These are phyloP conservation scores for Drosophila paulistorum DNA, from an alignment of 1,140 invertebrate species.

Conservation along the genomic window DNA sequence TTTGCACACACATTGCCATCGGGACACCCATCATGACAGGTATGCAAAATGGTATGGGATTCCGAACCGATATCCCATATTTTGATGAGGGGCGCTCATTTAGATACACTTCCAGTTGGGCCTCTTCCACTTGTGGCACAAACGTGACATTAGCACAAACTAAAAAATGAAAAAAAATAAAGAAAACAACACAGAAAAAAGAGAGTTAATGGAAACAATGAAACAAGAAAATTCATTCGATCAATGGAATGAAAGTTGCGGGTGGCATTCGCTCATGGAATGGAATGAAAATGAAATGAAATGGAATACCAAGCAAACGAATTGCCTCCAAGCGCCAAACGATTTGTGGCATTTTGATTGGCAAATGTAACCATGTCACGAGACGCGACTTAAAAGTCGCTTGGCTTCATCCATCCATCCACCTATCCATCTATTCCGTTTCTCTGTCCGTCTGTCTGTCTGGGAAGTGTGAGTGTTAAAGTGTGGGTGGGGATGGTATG, in stretches of 20 bases:
- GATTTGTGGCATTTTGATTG: constrained; percentile 79
- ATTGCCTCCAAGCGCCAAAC: constrained; percentile 51
- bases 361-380: constrained; percentile 70
- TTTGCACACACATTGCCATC: constrained; percentile 80
- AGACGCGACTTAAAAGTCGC: constrained; percentile 20
- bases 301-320: constrained; percentile 11
- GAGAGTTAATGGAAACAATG: constrained; percentile 44
- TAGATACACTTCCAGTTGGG: constrained; percentile 66
- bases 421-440: not conserved
- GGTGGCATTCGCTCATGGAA: constrained; percentile 35
- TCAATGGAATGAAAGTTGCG: constrained; percentile 50
- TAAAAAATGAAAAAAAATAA: constrained; percentile 19
- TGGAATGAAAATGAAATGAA: constrained; percentile 11
- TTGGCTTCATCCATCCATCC: constrained; percentile 15
- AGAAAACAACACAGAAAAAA: constrained; percentile 1
- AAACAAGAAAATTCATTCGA: constrained; percentile 38
- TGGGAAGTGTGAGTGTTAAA: not conserved
- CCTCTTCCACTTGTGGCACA: constrained; percentile 67
- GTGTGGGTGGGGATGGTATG: not conserved
- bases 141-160: constrained; percentile 76
- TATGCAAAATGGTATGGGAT: constrained; percentile 76
- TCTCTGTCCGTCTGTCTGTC: not conserved
- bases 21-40: constrained; percentile 80
- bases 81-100: constrained; percentile 68
- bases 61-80: constrained; percentile 65